Percentiles rank a stretch among this genome's conserved stretches.
phyloP scores from a whole-genome alignment of 1,140 invertebrate genomes.

The Hirudo medicinalis region DNA sequence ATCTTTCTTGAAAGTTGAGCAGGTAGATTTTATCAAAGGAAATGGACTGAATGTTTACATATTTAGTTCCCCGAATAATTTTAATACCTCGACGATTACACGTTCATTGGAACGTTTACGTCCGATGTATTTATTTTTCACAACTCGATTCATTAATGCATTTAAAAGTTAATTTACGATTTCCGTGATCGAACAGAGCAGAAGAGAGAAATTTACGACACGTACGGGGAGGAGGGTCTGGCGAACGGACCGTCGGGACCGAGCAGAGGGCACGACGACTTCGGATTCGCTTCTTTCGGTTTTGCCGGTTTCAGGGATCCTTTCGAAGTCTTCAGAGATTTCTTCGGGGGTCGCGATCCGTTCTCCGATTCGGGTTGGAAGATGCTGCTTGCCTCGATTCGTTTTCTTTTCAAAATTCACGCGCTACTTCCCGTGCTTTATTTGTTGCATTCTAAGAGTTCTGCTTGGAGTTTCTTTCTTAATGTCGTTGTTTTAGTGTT shows the following conservation, averaged over 20 bases:
- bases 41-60: too few relatives aligned
- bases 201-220: slow-evolving; percentile 86
- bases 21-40: too few relatives aligned
- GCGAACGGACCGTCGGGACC: slow-evolving; percentile 39
- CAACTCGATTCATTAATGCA: neutral
- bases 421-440: neutral
- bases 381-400: too few relatives aligned
- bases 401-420: too few relatives aligned
- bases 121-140: neutral
- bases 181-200: slow-evolving; percentile 55
- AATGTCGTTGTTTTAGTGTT: neutral
- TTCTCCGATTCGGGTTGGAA: slow-evolving; percentile 30
- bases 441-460: too few relatives aligned
- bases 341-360: slow-evolving; percentile 49
- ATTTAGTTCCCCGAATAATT: too few relatives aligned
- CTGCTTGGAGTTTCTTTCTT: too few relatives aligned
- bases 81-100: neutral
- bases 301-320: slow-evolving; percentile 84
- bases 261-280: slow-evolving; percentile 49
- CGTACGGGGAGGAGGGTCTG: slow-evolving; percentile 48
- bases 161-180: slow-evolving; percentile 30
- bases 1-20: too few relatives aligned
- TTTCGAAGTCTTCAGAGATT: slow-evolving; percentile 56
- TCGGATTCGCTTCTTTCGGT: slow-evolving; percentile 43
- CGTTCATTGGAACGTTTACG: neutral